Conservation (phyloP, 1,140 invertebrate genomes). For the Camponotus vicinus region DNA sequence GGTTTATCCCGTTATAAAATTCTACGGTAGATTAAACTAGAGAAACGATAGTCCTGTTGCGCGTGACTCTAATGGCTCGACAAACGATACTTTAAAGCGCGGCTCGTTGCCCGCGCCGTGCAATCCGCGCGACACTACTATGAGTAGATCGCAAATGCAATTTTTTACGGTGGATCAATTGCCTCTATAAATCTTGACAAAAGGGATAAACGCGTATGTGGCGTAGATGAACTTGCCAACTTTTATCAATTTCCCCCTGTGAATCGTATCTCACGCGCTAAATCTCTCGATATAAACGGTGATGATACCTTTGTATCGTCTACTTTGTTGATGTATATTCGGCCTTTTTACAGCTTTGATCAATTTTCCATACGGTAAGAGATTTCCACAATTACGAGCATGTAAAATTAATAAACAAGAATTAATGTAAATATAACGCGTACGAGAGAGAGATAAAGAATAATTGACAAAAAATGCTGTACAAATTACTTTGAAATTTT, state of each 20-base stretch:
- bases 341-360: neutral
- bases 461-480: no score
- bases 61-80: slow-evolving; percentile 71
- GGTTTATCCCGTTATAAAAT: slow-evolving; percentile 67
- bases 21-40: slow-evolving; percentile 72
- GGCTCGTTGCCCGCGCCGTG: slow-evolving; percentile 52
- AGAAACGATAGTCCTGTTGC: slow-evolving; percentile 63
- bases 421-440: no score
- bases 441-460: no score
- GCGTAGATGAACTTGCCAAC: slow-evolving; percentile 15
- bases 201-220: slow-evolving; percentile 34
- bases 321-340: neutral
- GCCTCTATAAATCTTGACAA: slow-evolving; percentile 42
- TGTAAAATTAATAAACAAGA: slow-evolving; percentile 24
- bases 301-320: slow-evolving; percentile 27
- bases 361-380: neutral
- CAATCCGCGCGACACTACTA: slow-evolving; percentile 57
- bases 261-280: neutral
- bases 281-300: slow-evolving; percentile 14
- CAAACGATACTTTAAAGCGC: slow-evolving; percentile 69
- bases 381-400: slow-evolving; percentile 14
- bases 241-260: slow-evolving; percentile 38
- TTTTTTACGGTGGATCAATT: slow-evolving; percentile 37
- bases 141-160: slow-evolving; percentile 16
- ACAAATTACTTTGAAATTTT: no score